Evolutionary conservation across 2,888 invertebrate species (phyloP), one percentile per base, ranked within the genome.

Genomic region (Phania funesta): DNA sequence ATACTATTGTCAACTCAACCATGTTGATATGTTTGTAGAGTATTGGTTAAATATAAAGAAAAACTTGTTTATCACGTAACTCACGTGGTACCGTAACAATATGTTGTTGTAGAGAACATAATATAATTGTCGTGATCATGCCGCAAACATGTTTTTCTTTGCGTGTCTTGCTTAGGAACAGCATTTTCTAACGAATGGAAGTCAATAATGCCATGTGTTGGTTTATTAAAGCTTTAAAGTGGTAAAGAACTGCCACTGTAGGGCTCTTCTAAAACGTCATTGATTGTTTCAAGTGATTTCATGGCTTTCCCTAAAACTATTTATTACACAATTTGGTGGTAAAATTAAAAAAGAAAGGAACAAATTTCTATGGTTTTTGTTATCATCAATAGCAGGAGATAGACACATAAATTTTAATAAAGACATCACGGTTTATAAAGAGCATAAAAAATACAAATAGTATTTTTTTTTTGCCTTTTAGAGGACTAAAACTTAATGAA

Each of bases 361-460:
- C 18, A 76, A 52, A 18, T 52, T 50, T 32, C 68, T 75, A 82
- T 74, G 68, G 74, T 52, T 70, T 74, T 82, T 76, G 68, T 68
- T 68, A 64, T 74, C 77, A 77, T 82, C 82, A 78, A 82, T 71
- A 65, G 24, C 74, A 44, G 50, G 22, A 58, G 64, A 82, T 70
- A 82, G 82, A 82, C 82, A 78, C 82, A 82, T 82, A 82, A 82
- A 82, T 82, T 78, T 70, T 41, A 56, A 78, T 68, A 78, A 65
- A 78, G 82, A 78, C 74, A 70, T 75, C 26, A 71, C 32, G 58
- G 50, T 48, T 56, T 76, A 22, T 56, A n/a, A 22, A 56, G 46
- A 35, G 7, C 11, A 35, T 38, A 13, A 60, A 26, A 13, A 41
- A 41, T 24, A 29, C 22, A 52, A 38, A 29, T 11, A 46, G 20